Base-by-base conservation (phyloP, 2,888 invertebrate species). In the Therioaphis trifolii region DNA sequence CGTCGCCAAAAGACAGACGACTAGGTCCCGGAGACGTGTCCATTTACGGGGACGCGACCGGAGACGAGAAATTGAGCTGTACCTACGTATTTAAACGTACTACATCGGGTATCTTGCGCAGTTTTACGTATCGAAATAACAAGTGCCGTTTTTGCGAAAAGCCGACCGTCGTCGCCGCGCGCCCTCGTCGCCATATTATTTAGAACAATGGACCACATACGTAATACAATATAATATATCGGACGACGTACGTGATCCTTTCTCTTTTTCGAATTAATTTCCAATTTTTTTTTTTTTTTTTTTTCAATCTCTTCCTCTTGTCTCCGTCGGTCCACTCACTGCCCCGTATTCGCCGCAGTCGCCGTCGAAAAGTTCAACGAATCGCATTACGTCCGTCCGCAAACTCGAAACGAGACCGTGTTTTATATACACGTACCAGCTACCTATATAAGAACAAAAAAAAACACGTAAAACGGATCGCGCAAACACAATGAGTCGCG, bases 241-340 rank as follows among this genome's bases (percentile, higher is more conserved):
- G 52, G 66, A 49, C 80, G 61, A 2, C 35, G 7, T 9, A 1
- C 35, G 35, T 7, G 35, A 35, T 35, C 71, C 72, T 82, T 82
- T 82, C 82, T 82, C 82, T 82, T 82, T 74, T 78, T 79, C 40
- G 68, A 40, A 79, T 79, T 79, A 4, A 18, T 77, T 52, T 35
- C 66, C 24, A 14, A 7, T 11, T 49, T 27, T 29, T 46, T 40
- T 43, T 21, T 43, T 58, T 24, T 21, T 12, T 12, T 58, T 24
- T 24, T n/a, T 21, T 12, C 58, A 12, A 12, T 12, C 12, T 24
- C 58, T 21, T 21, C 11, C 21, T 18, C 52, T 4, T 21, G 11
- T 21, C 55, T 52, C 14, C 4, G 52, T 18, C 49, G 15, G 15
- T 52, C 52, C 52, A 7, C 7, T 7, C 5, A 52, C n/a, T 7